Conservation (phyloP, 2,113 vertebrate genomes). For the Nothoprocta perdicaria region DNA sequence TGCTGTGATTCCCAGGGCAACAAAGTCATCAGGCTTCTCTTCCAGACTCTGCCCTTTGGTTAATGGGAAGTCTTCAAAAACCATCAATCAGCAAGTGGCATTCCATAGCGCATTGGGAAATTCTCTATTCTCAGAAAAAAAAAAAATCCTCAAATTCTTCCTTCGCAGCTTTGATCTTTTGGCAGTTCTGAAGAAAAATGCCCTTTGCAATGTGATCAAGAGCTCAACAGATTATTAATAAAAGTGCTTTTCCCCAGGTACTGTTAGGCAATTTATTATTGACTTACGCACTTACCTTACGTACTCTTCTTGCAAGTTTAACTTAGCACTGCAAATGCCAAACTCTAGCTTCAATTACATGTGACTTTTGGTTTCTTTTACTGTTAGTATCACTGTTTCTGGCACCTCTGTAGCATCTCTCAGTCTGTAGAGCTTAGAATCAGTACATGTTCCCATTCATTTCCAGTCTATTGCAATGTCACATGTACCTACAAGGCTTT, state of each 20-base stretch:
- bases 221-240: neutral
- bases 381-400: neutral
- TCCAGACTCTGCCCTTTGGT: neutral
- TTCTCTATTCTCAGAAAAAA: neutral
- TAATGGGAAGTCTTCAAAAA: neutral
- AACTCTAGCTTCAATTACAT: neutral
- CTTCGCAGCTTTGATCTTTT: neutral
- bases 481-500: neutral
- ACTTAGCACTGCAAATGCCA: neutral
- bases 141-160: neutral
- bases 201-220: neutral
- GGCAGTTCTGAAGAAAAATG: neutral
- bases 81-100: neutral
- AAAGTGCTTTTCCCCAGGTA: neutral
- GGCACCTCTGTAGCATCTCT: neutral
- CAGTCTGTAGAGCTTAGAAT: neutral
- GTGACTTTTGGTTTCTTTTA: neutral
- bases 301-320: neutral
- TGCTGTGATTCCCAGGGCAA: neutral
- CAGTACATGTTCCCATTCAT: neutral
- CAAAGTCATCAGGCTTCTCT: neutral
- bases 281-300: neutral
- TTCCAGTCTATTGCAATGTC: neutral
- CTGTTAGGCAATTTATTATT: neutral
- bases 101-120: neutral